These are phyloP conservation scores for Watersipora subatra DNA, from an alignment of 1,140 invertebrate species.

Conservation along the genomic window DNA sequence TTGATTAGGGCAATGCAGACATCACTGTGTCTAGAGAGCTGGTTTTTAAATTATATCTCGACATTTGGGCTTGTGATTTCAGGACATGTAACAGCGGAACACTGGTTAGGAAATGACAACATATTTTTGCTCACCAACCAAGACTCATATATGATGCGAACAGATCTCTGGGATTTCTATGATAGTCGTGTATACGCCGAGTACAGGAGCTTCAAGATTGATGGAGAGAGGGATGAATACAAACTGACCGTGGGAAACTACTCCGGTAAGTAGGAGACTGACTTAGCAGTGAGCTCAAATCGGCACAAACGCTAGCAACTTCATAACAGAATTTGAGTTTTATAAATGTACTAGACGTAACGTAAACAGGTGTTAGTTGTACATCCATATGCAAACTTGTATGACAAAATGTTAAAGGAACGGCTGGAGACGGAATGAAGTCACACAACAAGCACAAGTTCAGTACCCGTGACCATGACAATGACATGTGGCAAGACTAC, in stretches of 20 bases:
- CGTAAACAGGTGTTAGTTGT: no score
- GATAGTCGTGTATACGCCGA: constrained; percentile 45
- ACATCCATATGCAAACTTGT: no score
- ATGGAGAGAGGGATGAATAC: constrained; percentile 54
- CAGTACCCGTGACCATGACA: constrained; percentile 56
- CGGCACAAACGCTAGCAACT: no score
- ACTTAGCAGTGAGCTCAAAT: no score
- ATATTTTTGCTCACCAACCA: constrained; percentile 41
- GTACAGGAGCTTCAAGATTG: constrained; percentile 56
- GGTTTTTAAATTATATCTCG: no score
- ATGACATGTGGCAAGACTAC: constrained; percentile 54
- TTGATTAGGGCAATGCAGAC: no score
- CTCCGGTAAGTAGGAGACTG: constrained; percentile 32
- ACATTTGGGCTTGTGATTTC: no score
- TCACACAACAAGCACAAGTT: constrained; percentile 58
- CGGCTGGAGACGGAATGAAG: constrained; percentile 47
- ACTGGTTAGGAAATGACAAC: constrained; percentile 44
- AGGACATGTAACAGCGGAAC: constrained; percentile 62
- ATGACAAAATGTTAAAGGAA: no score
- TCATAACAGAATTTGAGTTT: no score
- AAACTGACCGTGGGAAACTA: constrained; percentile 49
- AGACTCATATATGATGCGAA: constrained; percentile 47
- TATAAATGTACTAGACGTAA: no score
- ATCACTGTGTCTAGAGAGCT: no score
- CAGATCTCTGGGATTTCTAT: constrained; percentile 54